Evolutionary conservation across 2,888 invertebrate genomes (phyloP).

Genomic region (Blera fallax): DNA sequence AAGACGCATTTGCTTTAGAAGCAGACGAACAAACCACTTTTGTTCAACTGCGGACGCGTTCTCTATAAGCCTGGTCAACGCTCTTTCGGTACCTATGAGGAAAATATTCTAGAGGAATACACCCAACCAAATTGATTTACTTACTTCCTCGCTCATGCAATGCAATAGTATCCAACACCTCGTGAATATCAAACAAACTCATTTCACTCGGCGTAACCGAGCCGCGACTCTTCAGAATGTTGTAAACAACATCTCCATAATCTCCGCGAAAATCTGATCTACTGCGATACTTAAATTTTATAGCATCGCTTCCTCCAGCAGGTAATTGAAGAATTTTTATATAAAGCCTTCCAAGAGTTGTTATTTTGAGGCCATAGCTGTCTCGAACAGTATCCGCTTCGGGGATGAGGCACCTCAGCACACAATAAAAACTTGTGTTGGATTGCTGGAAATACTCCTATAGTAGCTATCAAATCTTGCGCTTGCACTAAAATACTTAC

Average conservation of each 20-base stretch:
- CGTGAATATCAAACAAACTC: constrained; percentile 88
- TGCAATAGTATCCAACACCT: constrained; percentile 89
- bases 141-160: constrained; percentile 85
- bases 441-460: constrained; percentile 80
- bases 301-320: constrained; percentile 84
- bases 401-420: constrained; percentile 91
- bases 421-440: constrained; percentile 86
- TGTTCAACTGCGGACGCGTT: constrained; percentile 88
- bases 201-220: constrained; percentile 82
- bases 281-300: constrained; percentile 75
- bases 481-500: not conserved
- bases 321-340: constrained; percentile 90
- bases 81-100: constrained; percentile 83
- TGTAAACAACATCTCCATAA: constrained; percentile 91
- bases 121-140: constrained; percentile 76
- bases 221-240: constrained; percentile 85
- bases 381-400: constrained; percentile 89
- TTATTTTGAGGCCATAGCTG: constrained; percentile 92
- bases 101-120: not conserved
- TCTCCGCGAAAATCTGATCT: constrained; percentile 84
- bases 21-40: constrained; percentile 94
- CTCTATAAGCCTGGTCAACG: constrained; percentile 86
- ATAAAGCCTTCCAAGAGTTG: constrained; percentile 86
- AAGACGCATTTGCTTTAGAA: constrained; percentile 92
- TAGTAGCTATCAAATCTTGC: not conserved